Evolutionary conservation across 1,140 invertebrate species (phyloP).

Genomic region (Planococcus citri): DNA sequence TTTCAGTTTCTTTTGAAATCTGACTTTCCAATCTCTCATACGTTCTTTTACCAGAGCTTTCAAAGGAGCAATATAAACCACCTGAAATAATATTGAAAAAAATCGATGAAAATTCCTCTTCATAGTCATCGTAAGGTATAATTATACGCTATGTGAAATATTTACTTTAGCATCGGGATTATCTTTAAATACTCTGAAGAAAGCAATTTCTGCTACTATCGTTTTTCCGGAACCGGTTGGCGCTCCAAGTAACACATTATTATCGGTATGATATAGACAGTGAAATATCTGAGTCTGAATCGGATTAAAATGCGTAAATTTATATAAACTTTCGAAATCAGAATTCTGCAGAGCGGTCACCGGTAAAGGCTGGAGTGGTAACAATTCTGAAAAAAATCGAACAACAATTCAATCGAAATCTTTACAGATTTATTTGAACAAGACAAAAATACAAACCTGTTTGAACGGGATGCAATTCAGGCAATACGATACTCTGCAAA

Average conservation of each 20-base stretch:
- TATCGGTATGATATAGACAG: conserved; percentile 87
- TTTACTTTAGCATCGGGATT: conserved; percentile 72
- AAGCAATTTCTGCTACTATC: conserved; percentile 93
- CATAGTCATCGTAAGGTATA: no score
- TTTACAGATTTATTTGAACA: conserved; percentile 4
- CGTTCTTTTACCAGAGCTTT: conserved; percentile 95
- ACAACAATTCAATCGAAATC: conserved; percentile 10
- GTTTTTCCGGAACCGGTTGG: conserved; percentile 99
- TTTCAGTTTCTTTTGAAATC: conserved; percentile 62
- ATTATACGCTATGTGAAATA: no score
- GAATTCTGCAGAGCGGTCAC: conserved; percentile 66
- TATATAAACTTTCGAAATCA: conserved; percentile 69
- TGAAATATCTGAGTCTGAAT: conserved; percentile 99
- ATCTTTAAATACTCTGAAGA: conserved; percentile 81
- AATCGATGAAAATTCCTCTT: not conserved
- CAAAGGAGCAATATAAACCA: conserved; percentile 96
- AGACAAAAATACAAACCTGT: conserved; percentile 51
- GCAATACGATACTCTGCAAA: conserved; percentile 81
- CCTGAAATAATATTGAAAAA: conserved; percentile 33
- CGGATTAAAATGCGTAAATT: conserved; percentile 93
- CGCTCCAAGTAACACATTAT: conserved; percentile 88
- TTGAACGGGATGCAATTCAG: conserved; percentile 83
- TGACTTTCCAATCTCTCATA: conserved; percentile 90
- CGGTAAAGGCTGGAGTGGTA: conserved; percentile 83
- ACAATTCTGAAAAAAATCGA: conserved; percentile 49